Percentiles rank a stretch among this genome's conserved stretches.
These are phyloP conservation scores for Anarhynchus alexandrinus DNA, from an alignment of 2,113 vertebrate genomes.

Conservation along the genomic window DNA sequence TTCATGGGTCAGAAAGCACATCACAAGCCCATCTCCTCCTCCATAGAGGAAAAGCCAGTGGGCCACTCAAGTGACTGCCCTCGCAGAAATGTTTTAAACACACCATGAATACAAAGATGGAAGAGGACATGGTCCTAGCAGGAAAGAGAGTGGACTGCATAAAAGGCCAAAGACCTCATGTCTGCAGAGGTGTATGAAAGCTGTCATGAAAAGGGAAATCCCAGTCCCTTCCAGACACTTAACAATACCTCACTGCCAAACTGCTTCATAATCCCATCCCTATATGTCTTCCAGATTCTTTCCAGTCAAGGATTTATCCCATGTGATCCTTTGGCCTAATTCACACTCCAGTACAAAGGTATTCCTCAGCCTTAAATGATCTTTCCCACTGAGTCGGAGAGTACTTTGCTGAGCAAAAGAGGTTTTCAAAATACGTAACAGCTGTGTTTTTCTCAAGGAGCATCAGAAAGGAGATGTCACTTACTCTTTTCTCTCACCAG, in stretches of 20 bases:
- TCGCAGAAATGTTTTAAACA: background rate
- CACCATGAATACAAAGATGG: background rate
- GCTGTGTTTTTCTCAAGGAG: background rate
- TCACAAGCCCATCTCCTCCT: background rate
- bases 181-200: too few relatives aligned
- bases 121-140: too few relatives aligned
- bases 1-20: background rate
- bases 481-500: background rate
- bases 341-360: background rate
- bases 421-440: background rate
- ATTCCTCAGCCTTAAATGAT: background rate
- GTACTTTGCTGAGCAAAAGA: background rate
- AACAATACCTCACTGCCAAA: background rate
- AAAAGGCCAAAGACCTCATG: background rate
- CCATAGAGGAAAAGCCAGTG: background rate
- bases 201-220: background rate
- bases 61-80: too few relatives aligned
- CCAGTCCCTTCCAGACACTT: background rate
- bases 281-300: too few relatives aligned
- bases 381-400: background rate
- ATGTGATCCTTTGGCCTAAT: background rate
- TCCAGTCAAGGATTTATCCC: background rate
- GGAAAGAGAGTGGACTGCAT: background rate
- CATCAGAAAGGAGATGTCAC: background rate
- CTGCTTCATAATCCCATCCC: too few relatives aligned